phyloP scores from a whole-genome alignment of 2,888 invertebrate genomes.

The Drosophila mimetica region DNA sequence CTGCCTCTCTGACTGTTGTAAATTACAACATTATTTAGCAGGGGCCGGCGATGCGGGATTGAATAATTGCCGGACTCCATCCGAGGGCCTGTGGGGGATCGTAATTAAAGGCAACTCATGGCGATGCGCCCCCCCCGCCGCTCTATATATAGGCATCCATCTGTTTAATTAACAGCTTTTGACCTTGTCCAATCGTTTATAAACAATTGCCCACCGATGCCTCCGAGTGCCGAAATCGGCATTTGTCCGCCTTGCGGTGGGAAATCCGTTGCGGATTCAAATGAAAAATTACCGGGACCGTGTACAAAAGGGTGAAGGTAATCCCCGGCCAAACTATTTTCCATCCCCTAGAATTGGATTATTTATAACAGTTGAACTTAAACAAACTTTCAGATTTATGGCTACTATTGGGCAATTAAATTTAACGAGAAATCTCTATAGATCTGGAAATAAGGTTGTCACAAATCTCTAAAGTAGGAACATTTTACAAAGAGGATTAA shows the following conservation, averaged over 20 bases:
- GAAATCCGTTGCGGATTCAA: slow-evolving; percentile 21
- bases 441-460: slow-evolving; percentile 9
- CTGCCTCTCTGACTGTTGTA: slow-evolving; percentile 43
- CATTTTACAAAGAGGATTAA: slow-evolving; percentile 7
- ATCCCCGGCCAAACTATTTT: slow-evolving; percentile 28
- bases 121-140: slow-evolving; percentile 32
- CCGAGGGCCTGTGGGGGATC: slow-evolving; percentile 34
- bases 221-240: slow-evolving; percentile 21
- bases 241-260: slow-evolving; percentile 18
- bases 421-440: slow-evolving; percentile 25
- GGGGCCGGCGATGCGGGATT: slow-evolving; percentile 48
- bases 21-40: slow-evolving; percentile 72
- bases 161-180: slow-evolving; percentile 51
- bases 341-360: slow-evolving; percentile 17
- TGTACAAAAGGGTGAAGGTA: slow-evolving; percentile 26
- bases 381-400: slow-evolving; percentile 32
- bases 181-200: slow-evolving; percentile 53
- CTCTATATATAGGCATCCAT: slow-evolving; percentile 28
- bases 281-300: slow-evolving; percentile 17
- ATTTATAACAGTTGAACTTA: slow-evolving; percentile 22
- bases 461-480: slow-evolving; percentile 14
- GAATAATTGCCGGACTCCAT: slow-evolving; percentile 50
- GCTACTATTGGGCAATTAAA: slow-evolving; percentile 30
- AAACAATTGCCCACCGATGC: slow-evolving; percentile 43
- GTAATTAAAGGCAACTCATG: slow-evolving; percentile 41